Conservation (phyloP, 2,888 invertebrate species). For the Apotomis capreana region DNA sequence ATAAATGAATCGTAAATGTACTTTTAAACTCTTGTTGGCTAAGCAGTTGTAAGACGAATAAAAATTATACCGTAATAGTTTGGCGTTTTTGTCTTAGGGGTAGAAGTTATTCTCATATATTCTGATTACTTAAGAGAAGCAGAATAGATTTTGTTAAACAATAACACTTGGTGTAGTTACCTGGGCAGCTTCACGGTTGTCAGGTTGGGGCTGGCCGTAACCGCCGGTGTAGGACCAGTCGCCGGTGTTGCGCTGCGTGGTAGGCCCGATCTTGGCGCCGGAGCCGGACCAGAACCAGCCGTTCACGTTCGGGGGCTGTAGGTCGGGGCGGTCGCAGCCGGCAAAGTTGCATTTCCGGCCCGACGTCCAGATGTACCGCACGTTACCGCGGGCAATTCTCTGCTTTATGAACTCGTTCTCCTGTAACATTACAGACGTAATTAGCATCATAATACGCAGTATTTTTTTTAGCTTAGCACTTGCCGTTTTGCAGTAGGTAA, state of each 20-base stretch:
- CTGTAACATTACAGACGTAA: slow-evolving; percentile 52
- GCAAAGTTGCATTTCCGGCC: slow-evolving; percentile 96
- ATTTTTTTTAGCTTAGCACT: no score
- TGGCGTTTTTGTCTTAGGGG: no score
- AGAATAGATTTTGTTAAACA: background rate
- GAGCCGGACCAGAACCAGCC: slow-evolving; percentile 98
- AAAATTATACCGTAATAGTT: no score
- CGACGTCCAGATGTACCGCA: slow-evolving; percentile 94
- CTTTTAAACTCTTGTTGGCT: no score
- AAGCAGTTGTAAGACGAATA: no score
- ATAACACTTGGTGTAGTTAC: slow-evolving; percentile 67
- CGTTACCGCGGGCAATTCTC: slow-evolving; percentile 90
- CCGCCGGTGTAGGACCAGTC: slow-evolving; percentile 96
- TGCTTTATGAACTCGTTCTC: slow-evolving; percentile 96
- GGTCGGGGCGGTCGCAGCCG: slow-evolving; percentile 91
- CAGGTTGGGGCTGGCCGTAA: slow-evolving; percentile 93
- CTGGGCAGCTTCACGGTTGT: slow-evolving; percentile 95
- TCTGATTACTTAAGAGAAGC: no score
- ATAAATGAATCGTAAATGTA: no score
- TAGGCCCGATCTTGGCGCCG: slow-evolving; percentile 95
- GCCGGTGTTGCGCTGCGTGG: slow-evolving; percentile 93
- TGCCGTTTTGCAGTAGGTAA: no score
- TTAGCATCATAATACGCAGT: slow-evolving; percentile 23
- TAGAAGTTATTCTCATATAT: no score
- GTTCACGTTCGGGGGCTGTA: slow-evolving; percentile 92